phyloP scores from a whole-genome alignment of 2,113 vertebrate genomes.

The Phyllopteryx taeniolatus region DNA sequence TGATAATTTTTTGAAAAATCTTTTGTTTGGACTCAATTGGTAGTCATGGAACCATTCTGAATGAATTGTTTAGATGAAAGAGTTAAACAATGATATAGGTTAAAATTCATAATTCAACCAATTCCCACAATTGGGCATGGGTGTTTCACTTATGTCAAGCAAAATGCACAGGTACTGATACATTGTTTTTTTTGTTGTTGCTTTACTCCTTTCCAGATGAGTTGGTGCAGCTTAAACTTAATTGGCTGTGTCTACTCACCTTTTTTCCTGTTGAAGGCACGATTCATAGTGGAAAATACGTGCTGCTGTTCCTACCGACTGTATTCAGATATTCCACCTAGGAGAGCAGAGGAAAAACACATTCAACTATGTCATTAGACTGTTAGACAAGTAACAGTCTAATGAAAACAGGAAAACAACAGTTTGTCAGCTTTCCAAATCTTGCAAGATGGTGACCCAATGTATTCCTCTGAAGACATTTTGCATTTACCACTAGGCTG shows the following conservation, averaged over 20 bases:
- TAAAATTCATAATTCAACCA: neutral
- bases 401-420: conserved; percentile 16
- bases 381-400: conserved; percentile 2
- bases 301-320: conserved; percentile 38
- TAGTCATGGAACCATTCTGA: neutral
- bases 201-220: neutral
- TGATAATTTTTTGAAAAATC: neutral
- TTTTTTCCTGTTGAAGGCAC: conserved; percentile 91
- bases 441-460: neutral
- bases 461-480: neutral
- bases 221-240: neutral
- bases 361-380: no score
- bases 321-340: conserved; percentile 66
- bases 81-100: neutral
- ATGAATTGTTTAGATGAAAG: neutral
- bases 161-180: neutral
- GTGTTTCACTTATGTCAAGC: neutral
- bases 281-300: conserved; percentile 83
- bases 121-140: neutral
- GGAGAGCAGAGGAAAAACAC: conserved; percentile 6
- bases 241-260: conserved; percentile 65
- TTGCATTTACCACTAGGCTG: neutral
- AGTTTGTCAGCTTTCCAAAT: neutral
- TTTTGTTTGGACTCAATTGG: neutral
- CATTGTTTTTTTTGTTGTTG: neutral